A percentile compares a stretch with the other conserved stretches of the same genome.
Evolutionary conservation across 1,140 invertebrate genomes (phyloP).

Genomic region (Aleiodes sp.): DNA sequence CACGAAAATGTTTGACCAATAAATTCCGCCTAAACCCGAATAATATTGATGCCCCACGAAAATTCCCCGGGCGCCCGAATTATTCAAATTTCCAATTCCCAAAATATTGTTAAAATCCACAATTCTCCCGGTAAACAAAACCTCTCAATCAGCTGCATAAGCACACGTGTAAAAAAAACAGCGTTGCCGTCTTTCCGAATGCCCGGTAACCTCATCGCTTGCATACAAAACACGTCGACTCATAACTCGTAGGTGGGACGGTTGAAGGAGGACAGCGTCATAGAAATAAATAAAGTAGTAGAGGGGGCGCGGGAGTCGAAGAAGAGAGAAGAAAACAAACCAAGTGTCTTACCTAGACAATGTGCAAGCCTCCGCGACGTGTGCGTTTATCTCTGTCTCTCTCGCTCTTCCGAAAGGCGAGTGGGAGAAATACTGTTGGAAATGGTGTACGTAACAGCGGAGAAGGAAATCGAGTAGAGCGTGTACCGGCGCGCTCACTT

Average conservation of each 20-base stretch:
- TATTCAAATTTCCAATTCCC: too few relatives aligned
- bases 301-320: background rate
- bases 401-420: too few relatives aligned
- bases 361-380: background rate
- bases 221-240: background rate
- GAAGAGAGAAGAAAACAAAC: conserved; percentile 29
- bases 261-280: background rate
- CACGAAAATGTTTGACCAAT: too few relatives aligned
- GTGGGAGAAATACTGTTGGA: conserved; percentile 1
- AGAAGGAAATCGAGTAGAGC: conserved; percentile 12
- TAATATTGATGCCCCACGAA: too few relatives aligned
- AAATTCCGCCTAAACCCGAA: too few relatives aligned
- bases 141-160: background rate
- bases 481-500: conserved; percentile 55
- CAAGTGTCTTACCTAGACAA: too few relatives aligned
- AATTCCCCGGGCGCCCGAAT: too few relatives aligned
- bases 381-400: too few relatives aligned
- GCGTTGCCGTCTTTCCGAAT: background rate
- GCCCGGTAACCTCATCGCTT: background rate
- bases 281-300: background rate
- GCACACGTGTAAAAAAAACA: background rate
- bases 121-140: background rate
- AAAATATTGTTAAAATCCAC: background rate
- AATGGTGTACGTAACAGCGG: conserved; percentile 8
- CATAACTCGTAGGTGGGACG: background rate